Evolutionary conservation across 2,888 invertebrate species (phyloP).

Genomic region (Autographa pulchrina): DNA sequence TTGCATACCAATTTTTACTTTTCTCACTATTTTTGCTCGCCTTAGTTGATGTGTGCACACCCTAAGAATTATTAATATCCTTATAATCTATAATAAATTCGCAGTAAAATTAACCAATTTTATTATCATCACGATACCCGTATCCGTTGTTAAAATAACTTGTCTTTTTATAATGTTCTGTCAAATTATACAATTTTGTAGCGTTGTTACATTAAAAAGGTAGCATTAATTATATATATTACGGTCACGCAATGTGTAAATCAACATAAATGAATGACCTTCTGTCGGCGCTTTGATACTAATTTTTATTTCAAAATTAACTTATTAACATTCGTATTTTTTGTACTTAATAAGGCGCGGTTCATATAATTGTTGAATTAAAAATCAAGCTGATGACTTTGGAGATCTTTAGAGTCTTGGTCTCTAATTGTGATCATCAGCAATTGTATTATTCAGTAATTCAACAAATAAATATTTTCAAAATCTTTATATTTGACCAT

Average conservation of each 20-base stretch:
- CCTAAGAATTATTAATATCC: neutral
- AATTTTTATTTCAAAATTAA: constrained; percentile 29
- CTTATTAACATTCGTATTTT: constrained; percentile 5
- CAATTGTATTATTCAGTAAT: no score
- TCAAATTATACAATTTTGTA: constrained; percentile 53
- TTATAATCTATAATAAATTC: constrained; percentile 20
- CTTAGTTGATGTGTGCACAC: neutral
- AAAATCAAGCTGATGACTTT: neutral
- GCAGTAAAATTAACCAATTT: constrained; percentile 25
- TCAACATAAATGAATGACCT: constrained; percentile 45
- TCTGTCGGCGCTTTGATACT: constrained; percentile 26
- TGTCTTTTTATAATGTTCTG: constrained; percentile 24
- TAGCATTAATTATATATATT: constrained; percentile 55
- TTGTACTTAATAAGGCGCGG: neutral
- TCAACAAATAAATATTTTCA: neutral
- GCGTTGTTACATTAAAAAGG: constrained; percentile 41
- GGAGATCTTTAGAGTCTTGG: no score
- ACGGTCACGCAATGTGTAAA: constrained; percentile 51
- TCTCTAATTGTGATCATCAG: no score
- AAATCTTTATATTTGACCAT: neutral
- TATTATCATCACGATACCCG: constrained; percentile 24
- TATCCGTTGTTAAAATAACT: constrained; percentile 43
- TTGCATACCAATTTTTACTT: no score
- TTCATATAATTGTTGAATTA: neutral
- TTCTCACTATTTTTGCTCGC: no score